Evolutionary conservation across 2,797 vertebrate species (phyloP), one percentile per base, ranked within the genome.

Genomic region (Poecilia velifera): DNA sequence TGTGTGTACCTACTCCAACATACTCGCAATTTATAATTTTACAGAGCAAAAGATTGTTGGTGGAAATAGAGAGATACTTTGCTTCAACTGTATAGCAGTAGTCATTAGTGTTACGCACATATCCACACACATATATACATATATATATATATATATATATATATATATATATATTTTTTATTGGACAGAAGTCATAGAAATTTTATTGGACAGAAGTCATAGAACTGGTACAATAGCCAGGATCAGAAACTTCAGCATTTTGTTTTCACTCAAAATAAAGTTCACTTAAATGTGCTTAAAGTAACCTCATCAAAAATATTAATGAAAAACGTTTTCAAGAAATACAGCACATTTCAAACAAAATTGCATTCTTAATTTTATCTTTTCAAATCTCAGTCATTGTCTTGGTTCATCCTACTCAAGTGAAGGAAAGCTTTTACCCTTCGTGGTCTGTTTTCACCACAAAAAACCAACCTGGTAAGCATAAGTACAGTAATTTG

Each of bases 401-500:
- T 78, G n/a, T 47, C 6, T 70, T 77, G 45, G 16, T 79, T 79
- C 62, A n/a, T 76, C 74, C 39, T 83, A 59, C 59, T 74, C 57
- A 45, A 70, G 55, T 66, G 13, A 74, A 83, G 47, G 49, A 53
- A n/a, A 84, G 81, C 36, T 57, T 68, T 28, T 75, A 72, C 64
- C 76, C 45, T 82, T 84, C 36, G 82, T 78, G 72, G 86, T 76
- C 41, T 49, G 20, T 71, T 79, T 85, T 82, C 49, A 73, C 57
- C 14, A 16, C 13, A 45, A 70, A 75, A 87, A 89, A 80, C n/a
- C 76, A 84, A 82, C 68, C 76, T 64, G 28, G 75, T 78, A 81
- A 83, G 76, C 79, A 72, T 68, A 84, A 89, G 81, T 89, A 88
- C 88, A 90, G 90, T 91, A 49, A 90, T 92, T 90, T 87, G 2